Evolutionary conservation across 2,797 vertebrate species (phyloP).

Genomic region (Babyrousa celebensis): DNA sequence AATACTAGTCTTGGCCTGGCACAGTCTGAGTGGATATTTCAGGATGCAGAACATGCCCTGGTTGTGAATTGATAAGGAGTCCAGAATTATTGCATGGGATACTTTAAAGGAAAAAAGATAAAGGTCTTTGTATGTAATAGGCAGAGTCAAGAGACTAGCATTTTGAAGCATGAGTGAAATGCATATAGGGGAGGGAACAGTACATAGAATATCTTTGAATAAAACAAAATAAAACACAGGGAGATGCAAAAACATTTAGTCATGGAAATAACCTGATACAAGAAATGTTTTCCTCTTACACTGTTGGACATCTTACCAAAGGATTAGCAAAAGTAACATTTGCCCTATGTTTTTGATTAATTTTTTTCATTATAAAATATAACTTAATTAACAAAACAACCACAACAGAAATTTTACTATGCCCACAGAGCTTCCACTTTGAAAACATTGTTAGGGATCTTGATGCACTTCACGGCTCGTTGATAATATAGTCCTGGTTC

Average conservation of each 20-base stretch:
- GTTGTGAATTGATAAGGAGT: not conserved
- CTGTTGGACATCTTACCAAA: not conserved
- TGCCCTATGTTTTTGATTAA: not conserved
- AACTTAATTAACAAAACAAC: constrained; percentile 40
- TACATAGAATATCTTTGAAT: not conserved
- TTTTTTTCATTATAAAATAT: not conserved
- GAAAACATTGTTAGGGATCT: not conserved
- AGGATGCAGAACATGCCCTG: not conserved
- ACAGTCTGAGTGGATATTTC: not conserved
- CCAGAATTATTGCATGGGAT: not conserved
- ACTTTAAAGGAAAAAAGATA: not conserved
- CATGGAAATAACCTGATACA: not conserved
- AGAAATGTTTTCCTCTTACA: not conserved
- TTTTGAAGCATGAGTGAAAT: not conserved
- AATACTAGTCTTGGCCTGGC: not conserved
- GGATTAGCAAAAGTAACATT: not conserved
- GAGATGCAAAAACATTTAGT: not conserved
- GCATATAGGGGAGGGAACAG: not conserved
- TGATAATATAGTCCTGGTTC: not conserved
- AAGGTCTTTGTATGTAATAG: not conserved
- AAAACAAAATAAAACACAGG: not conserved
- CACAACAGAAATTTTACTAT: not conserved
- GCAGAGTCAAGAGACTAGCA: not conserved
- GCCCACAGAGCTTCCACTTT: not conserved
- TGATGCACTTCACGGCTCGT: not conserved